Evolutionary conservation across 1,140 invertebrate species (phyloP).

Genomic region (Subanguina moxae): DNA sequence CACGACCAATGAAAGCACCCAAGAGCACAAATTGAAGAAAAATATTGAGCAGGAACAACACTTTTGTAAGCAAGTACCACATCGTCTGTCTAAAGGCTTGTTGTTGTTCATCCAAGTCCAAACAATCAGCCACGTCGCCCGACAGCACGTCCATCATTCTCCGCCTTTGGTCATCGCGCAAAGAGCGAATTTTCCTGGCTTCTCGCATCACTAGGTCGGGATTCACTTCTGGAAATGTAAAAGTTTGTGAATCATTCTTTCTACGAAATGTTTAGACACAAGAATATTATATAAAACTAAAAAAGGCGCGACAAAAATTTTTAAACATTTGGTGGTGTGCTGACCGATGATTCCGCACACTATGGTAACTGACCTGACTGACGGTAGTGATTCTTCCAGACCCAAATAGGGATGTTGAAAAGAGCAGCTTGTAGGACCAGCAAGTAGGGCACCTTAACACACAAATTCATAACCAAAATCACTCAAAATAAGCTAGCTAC

Average conservation of each 20-base stretch:
- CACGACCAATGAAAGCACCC: conserved; percentile 4
- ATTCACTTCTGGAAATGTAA: conserved; percentile 7
- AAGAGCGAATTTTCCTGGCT: background rate
- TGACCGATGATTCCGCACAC: too few species aligned
- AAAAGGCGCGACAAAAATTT: too few species aligned
- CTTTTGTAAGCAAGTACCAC: conserved; percentile 12
- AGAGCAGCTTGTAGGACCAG: conserved; percentile 14
- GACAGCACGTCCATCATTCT: conserved; percentile 7
- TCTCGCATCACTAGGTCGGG: conserved; percentile 9
- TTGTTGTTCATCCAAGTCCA: conserved; percentile 4
- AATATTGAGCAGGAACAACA: conserved; percentile 5
- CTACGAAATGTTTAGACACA: conserved; percentile 2
- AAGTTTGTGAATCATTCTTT: too few species aligned
- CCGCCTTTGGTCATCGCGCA: background rate
- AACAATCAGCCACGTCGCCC: background rate
- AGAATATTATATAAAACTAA: too few species aligned
- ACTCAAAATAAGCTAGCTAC: background rate
- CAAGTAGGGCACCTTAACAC: conserved; percentile 1
- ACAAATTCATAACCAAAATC: too few species aligned
- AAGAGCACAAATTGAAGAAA: conserved; percentile 5
- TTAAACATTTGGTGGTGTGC: too few species aligned
- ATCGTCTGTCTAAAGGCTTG: conserved; percentile 5
- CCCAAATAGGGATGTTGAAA: conserved; percentile 10
- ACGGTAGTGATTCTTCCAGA: conserved; percentile 11
- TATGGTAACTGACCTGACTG: too few species aligned